Evolutionary conservation across 2,113 vertebrate species (phyloP).

Genomic region (Ancistrus triradiatus): DNA sequence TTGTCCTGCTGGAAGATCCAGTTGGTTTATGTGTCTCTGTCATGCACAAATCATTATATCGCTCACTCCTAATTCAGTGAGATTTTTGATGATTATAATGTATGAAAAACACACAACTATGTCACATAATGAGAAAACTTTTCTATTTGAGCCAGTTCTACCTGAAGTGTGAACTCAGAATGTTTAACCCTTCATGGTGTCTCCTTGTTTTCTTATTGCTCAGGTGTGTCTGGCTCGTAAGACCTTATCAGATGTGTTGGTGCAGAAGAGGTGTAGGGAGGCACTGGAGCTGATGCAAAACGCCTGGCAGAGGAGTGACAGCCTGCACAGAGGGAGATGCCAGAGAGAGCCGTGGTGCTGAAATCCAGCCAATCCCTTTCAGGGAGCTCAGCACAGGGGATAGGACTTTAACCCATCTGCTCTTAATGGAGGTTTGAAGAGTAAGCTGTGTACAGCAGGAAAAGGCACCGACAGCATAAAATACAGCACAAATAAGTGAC

Average conservation of each 20-base stretch:
- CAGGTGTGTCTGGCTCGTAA: slow-evolving; percentile 65
- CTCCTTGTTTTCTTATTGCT: neutral
- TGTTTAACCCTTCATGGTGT: neutral
- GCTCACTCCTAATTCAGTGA: no score
- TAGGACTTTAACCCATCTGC: slow-evolving; percentile 4
- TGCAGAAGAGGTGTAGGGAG: slow-evolving; percentile 81
- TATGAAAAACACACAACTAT: no score
- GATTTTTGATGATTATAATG: no score
- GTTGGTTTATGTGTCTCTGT: no score
- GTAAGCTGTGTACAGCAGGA: slow-evolving; percentile 6
- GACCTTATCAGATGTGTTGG: slow-evolving; percentile 49
- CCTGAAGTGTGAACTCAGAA: no score
- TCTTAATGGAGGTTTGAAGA: slow-evolving; percentile 16
- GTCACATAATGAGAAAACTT: neutral
- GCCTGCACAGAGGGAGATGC: slow-evolving; percentile 84
- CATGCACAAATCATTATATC: no score
- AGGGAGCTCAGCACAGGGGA: neutral
- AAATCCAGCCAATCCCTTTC: slow-evolving; percentile 16
- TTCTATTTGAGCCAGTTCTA: no score
- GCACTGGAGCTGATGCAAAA: slow-evolving; percentile 85
- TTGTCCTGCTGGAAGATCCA: no score
- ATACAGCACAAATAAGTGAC: slow-evolving; percentile 27
- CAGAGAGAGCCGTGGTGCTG: slow-evolving; percentile 93
- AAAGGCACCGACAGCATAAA: neutral
- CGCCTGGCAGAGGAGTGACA: slow-evolving; percentile 93